Percentiles rank a stretch among this genome's conserved stretches.
phyloP scores from a whole-genome alignment of 1,140 invertebrate species.

The Epicauta chinensis region DNA sequence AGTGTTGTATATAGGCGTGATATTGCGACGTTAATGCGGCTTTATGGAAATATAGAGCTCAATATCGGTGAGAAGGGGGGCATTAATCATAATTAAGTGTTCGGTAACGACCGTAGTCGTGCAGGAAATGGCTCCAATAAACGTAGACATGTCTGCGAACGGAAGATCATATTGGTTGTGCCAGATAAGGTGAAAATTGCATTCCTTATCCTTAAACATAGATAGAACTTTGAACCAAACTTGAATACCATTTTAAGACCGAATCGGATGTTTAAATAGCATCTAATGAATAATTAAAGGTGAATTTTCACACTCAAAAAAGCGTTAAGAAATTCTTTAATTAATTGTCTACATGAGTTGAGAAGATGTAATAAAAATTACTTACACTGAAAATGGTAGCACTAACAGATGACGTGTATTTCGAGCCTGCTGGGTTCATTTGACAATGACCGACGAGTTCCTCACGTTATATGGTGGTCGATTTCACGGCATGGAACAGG shows the following conservation, averaged over 20 bases:
- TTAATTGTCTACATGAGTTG: slow-evolving; percentile 11
- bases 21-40: slow-evolving; percentile 30
- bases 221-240: slow-evolving; percentile 13
- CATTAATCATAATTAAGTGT: slow-evolving; percentile 36
- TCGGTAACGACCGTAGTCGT: slow-evolving; percentile 27
- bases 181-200: slow-evolving; percentile 34
- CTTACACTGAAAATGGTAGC: slow-evolving; percentile 10
- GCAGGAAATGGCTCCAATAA: slow-evolving; percentile 32
- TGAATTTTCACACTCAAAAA: too few species aligned
- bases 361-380: slow-evolving; percentile 11
- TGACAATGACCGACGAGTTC: slow-evolving; percentile 15
- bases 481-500: slow-evolving; percentile 15
- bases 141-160: slow-evolving; percentile 28
- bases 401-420: slow-evolving; percentile 11
- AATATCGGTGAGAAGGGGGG: slow-evolving; percentile 26
- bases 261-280: too few species aligned
- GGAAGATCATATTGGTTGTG: slow-evolving; percentile 31
- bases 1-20: slow-evolving; percentile 25
- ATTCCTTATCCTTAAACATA: slow-evolving; percentile 30
- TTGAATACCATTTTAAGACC: too few species aligned
- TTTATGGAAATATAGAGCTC: slow-evolving; percentile 33
- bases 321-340: background rate
- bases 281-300: too few species aligned
- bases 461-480: slow-evolving; percentile 14
- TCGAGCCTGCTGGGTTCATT: slow-evolving; percentile 8